These are phyloP conservation scores for Agriopis marginaria DNA, from an alignment of 2,888 invertebrate species.

Conservation along the genomic window DNA sequence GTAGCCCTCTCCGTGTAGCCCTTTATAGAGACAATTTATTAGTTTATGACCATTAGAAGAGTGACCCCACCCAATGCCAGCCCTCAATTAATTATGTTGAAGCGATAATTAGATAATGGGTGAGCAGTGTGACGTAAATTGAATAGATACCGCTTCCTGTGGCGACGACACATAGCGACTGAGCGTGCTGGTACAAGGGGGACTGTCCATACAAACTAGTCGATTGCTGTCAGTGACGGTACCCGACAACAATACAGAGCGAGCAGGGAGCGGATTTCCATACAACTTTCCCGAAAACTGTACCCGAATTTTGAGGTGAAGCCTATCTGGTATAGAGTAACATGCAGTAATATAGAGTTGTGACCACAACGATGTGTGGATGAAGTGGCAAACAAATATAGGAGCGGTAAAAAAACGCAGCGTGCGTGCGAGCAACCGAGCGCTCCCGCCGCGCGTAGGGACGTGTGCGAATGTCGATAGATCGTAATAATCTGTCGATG, in stretches of 20 bases:
- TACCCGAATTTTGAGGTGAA: neutral
- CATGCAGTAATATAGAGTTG: neutral
- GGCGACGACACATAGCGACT: conserved; percentile 23
- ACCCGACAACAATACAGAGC: neutral
- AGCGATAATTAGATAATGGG: conserved; percentile 56
- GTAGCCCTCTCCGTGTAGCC: too few relatives aligned
- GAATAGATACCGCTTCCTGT: conserved; percentile 38
- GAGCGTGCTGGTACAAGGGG: neutral
- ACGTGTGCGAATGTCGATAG: neutral
- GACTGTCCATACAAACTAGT: neutral
- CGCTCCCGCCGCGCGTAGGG: conserved; percentile 31
- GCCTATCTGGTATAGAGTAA: too few relatives aligned
- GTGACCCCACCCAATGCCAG: conserved; percentile 25
- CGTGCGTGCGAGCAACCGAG: conserved; percentile 46
- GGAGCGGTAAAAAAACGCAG: conserved; percentile 19
- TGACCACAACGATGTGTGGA: conserved; percentile 17
- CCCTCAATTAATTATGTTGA: conserved; percentile 44
- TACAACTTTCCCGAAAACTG: neutral
- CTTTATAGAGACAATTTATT: neutral
- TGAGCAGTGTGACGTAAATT: conserved; percentile 51
- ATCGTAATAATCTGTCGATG: neutral
- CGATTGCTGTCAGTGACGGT: neutral
- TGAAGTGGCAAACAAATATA: conserved; percentile 44
- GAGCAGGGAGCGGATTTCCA: neutral
- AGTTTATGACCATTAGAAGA: conserved; percentile 24